Base-by-base conservation (phyloP, 2,113 vertebrate genomes). In the Turdus rufiventris region DNA sequence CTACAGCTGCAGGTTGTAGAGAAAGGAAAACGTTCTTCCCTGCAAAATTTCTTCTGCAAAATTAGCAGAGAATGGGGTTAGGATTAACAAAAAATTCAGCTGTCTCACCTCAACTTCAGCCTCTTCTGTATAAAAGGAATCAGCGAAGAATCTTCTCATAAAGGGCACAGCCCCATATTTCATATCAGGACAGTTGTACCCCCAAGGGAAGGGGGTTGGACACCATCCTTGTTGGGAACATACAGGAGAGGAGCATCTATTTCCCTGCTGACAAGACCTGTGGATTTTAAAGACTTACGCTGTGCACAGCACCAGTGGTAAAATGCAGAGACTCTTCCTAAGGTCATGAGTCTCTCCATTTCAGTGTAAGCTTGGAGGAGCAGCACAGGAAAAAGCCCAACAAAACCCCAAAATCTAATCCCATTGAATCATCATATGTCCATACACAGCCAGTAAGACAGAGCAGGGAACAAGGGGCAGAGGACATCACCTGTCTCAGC, bases 211-310 rank as follows among this genome's bases (percentile, higher is more conserved):
- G 36, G 11, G 19, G 3, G 3, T 50, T 29, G 42, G 53, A n/a
- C 38, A 72, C 29, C 24, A 24, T n/a, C 56, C 23, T 26, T 14
- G 21, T 8, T 23, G 23, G 60, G 17, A 73, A 51, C 0, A 0
- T 28, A 15, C 74, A 65, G 45, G 36, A 77, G 50, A 68, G 40
- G 38, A 95, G 14, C 13, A 51, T 14, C 23, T 1, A 20, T 51
- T 25, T 66, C 17, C 20, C n/a, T 60, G 5, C 8, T 23, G 18
- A 48, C 34, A 45, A 43, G 11, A 53, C 7, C 25, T 47, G 33
- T 60, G 20, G 36, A 40, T 42, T 83, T 68, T 63, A 76, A 42
- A 95, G 71, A 54, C 34, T 66, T 62, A 40, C 10, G 33, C 33
- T 1, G 5, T 79, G 67, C 57, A 36, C 11, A 85, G 34, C 48